A percentile compares a stretch with the other conserved stretches of the same genome.
These are phyloP conservation scores for Aurelia coerulea DNA, from an alignment of 30 jellyfish, hydroid and myxozoan genomes.

Conservation along the genomic window DNA sequence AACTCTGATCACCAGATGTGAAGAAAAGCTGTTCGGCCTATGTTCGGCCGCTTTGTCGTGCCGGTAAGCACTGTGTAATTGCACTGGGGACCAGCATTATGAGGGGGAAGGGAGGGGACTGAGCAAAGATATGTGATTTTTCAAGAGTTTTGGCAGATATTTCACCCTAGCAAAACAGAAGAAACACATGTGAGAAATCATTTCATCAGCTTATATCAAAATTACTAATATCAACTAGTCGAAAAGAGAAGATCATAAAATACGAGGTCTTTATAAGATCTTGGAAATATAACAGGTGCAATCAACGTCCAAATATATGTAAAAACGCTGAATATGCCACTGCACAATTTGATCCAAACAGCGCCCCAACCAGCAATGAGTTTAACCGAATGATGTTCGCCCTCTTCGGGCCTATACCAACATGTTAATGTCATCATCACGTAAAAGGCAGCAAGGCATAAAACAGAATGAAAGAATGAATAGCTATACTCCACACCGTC, in stretches of 20 bases:
- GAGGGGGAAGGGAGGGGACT: too few species aligned
- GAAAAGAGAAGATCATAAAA: conserved; percentile 86
- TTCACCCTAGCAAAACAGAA: too few species aligned
- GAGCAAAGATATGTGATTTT: too few species aligned
- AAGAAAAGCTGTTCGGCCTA: too few species aligned
- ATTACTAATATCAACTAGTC: neutral
- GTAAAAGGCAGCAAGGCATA: conserved; percentile 73
- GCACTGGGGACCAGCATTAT: too few species aligned
- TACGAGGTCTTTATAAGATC: conserved; percentile 78
- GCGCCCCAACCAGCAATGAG: conserved; percentile 98
- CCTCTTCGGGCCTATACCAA: conserved; percentile 99
- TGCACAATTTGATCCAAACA: conserved; percentile 94
- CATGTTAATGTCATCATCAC: conserved; percentile 94
- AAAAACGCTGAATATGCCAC: conserved; percentile 94
- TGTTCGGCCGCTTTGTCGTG: too few species aligned
- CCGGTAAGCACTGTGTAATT: too few species aligned
- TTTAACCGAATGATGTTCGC: conserved; percentile 84
- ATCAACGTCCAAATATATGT: conserved; percentile 92
- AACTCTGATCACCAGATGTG: too few species aligned
- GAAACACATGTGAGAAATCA: too few species aligned
- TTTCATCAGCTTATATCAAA: too few species aligned
- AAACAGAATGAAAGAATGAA: conserved; percentile 74
- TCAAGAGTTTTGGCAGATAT: too few species aligned
- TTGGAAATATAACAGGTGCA: conserved; percentile 96
- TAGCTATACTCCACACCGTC: conserved; percentile 91